Percentiles rank a stretch among this genome's conserved stretches.
Conservation (phyloP, 1,140 invertebrate species). For the Dysdera silvatica region DNA sequence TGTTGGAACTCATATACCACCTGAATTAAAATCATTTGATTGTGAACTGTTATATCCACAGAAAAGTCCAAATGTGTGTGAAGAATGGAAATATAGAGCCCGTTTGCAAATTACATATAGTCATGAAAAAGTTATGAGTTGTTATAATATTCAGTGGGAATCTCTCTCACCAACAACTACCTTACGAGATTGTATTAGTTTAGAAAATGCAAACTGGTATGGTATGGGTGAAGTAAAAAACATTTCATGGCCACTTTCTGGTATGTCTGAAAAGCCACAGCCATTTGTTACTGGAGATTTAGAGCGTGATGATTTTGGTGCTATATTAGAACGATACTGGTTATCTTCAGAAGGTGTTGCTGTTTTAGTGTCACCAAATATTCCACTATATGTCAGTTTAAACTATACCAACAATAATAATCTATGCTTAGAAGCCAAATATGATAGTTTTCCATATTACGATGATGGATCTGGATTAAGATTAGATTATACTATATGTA, state of each 20-base stretch:
- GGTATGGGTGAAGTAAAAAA: constrained; percentile 63
- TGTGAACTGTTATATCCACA: constrained; percentile 17
- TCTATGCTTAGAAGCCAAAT: constrained; percentile 64
- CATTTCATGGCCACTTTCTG: constrained; percentile 69
- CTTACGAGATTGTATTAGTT: constrained; percentile 75
- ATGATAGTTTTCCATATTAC: constrained; percentile 62
- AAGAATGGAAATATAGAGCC: constrained; percentile 36
- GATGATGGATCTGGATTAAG: constrained; percentile 59
- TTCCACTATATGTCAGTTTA: constrained; percentile 60
- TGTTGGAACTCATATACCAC: constrained; percentile 32
- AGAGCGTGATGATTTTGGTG: constrained; percentile 60
- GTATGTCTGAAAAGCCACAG: constrained; percentile 58
- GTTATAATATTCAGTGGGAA: constrained; percentile 75
- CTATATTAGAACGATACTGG: constrained; percentile 70
- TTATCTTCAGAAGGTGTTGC: constrained; percentile 74
- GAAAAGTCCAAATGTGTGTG: constrained; percentile 28
- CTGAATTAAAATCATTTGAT: constrained; percentile 29
- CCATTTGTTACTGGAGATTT: constrained; percentile 71
- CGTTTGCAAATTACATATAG: constrained; percentile 30
- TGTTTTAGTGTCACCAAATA: constrained; percentile 63
- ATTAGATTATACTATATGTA: constrained; percentile 77
- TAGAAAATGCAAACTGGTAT: constrained; percentile 44
- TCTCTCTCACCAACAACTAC: constrained; percentile 49
- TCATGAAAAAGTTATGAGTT: constrained; percentile 41
- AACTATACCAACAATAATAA: constrained; percentile 47